Percentiles rank a stretch among this genome's conserved stretches.
Evolutionary conservation across 2,113 vertebrate species (phyloP).

Genomic region (Lampris incognitus): DNA sequence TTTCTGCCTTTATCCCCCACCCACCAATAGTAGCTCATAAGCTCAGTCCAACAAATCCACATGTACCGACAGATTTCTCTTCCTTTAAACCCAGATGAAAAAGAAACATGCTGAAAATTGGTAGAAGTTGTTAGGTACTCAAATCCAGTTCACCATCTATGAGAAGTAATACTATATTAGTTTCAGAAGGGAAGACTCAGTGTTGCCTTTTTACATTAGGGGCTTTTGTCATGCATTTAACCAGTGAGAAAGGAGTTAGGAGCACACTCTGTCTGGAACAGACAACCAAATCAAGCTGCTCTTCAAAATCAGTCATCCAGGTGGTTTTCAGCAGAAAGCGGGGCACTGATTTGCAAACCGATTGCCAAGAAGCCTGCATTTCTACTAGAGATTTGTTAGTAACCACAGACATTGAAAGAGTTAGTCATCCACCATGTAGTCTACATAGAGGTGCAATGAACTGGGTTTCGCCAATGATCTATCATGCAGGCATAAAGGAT

Average conservation of each 20-base stretch:
- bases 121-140: slow-evolving; percentile 64
- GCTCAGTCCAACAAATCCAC: slow-evolving; percentile 13
- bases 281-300: slow-evolving; percentile 49
- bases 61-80: slow-evolving; percentile 30
- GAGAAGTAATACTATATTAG: slow-evolving; percentile 61
- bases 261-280: slow-evolving; percentile 28
- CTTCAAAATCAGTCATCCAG: slow-evolving; percentile 46
- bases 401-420: slow-evolving; percentile 90
- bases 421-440: slow-evolving; percentile 73
- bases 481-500: slow-evolving; percentile 75
- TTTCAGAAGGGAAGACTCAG: slow-evolving; percentile 43
- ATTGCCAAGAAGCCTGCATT: slow-evolving; percentile 30
- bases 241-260: slow-evolving; percentile 38
- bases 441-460: slow-evolving; percentile 44
- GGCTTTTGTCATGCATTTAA: slow-evolving; percentile 55
- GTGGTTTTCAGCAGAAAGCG: slow-evolving; percentile 41
- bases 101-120: slow-evolving; percentile 53
- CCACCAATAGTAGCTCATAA: slow-evolving; percentile 41
- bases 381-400: slow-evolving; percentile 82
- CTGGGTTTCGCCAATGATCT: slow-evolving; percentile 82
- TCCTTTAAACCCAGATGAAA: slow-evolving; percentile 50
- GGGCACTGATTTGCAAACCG: slow-evolving; percentile 30
- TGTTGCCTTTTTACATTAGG: slow-evolving; percentile 49
- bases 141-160: slow-evolving; percentile 63
- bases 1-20: slow-evolving; percentile 47